Evolutionary conservation across 2,888 invertebrate species (phyloP), one percentile per base, ranked within the genome.

Genomic region (Pristionchus maxplancki): DNA sequence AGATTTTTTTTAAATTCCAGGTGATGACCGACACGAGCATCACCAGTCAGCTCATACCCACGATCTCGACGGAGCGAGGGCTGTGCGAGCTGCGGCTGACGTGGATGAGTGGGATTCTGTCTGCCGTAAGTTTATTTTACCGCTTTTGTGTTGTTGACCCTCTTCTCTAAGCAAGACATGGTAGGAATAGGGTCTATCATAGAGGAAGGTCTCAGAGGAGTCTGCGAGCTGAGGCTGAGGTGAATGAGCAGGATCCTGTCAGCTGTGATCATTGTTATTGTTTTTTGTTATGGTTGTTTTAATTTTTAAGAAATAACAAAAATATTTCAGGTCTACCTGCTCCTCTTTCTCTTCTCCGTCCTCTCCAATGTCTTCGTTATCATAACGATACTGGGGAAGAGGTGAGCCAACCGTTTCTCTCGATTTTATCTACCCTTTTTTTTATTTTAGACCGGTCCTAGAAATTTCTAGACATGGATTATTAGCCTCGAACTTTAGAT

Each of bases 321-420:
- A n/a, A n/a, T n/a, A n/a, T n/a, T n/a, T 48, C 31, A 87, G 88
- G 44, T 90, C 15, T 91, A 90, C 85, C 37, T 90, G 34, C 64
- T 86, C 34, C 90, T 91, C 83, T 91, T 91, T 88, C 71, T 83
- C 37, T 62, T 91, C 44, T 89, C 91, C 15, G 89, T 91, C 24
- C 31, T 91, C 44, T 95, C 95, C 13, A 95, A 95, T 89, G 89
- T 89, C 31, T 90, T 95, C 88, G 95, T 95, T 48, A 95, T 95
- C 88, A 90, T 95, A 34, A 96, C 96, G 0, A 94, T 96, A 83
- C 93, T 95, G 6, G 95, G 91, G 95, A 90, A 95, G 93, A 74
- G 31, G 31, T 64, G 44, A 11, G 44, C 44, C 44, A n/a, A n/a
- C 11, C 44, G 6, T 44, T 44, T 44, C 44, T 44, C 44, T 44